Evolutionary conservation across 2,888 invertebrate genomes (phyloP).

Genomic region (Agrotis clavis): DNA sequence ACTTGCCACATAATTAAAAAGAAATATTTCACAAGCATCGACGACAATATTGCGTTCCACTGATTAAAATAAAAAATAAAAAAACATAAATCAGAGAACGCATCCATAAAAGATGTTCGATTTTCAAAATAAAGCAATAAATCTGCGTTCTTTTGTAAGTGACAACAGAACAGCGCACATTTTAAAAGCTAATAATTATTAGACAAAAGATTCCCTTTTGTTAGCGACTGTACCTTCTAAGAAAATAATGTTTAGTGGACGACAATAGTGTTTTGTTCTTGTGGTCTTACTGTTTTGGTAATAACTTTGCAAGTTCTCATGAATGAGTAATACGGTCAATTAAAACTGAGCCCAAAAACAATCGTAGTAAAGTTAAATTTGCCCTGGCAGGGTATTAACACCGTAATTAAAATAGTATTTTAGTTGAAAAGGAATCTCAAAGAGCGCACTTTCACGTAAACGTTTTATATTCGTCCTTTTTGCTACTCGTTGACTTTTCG

Average conservation of each 20-base stretch:
- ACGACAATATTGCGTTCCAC: constrained; percentile 48
- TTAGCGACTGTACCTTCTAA: constrained; percentile 71
- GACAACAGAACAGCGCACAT: constrained; percentile 69
- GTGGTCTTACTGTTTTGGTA: constrained; percentile 84
- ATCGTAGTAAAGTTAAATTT: constrained; percentile 12
- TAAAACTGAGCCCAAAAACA: constrained; percentile 35
- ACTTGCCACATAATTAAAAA: constrained; percentile 19
- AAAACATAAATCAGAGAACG: constrained; percentile 64
- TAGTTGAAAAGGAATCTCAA: constrained; percentile 28
- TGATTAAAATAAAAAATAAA: constrained; percentile 40
- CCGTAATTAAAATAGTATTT: constrained; percentile 45
- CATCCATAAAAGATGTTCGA: constrained; percentile 64
- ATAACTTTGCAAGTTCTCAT: constrained; percentile 73
- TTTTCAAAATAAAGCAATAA: constrained; percentile 68
- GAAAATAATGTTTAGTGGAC: constrained; percentile 74
- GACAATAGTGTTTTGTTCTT: constrained; percentile 72
- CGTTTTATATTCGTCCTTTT: constrained; percentile 33
- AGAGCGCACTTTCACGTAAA: constrained; percentile 48
- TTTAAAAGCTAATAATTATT: constrained; percentile 76
- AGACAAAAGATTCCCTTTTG: constrained; percentile 67
- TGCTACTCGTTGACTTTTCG: constrained; percentile 38
- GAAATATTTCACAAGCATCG: constrained; percentile 27
- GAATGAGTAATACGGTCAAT: constrained; percentile 62
- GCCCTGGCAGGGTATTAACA: constrained; percentile 11
- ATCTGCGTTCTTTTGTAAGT: constrained; percentile 62